Conservation (phyloP, 2,797 vertebrate species). For the Xenopus petersii region DNA sequence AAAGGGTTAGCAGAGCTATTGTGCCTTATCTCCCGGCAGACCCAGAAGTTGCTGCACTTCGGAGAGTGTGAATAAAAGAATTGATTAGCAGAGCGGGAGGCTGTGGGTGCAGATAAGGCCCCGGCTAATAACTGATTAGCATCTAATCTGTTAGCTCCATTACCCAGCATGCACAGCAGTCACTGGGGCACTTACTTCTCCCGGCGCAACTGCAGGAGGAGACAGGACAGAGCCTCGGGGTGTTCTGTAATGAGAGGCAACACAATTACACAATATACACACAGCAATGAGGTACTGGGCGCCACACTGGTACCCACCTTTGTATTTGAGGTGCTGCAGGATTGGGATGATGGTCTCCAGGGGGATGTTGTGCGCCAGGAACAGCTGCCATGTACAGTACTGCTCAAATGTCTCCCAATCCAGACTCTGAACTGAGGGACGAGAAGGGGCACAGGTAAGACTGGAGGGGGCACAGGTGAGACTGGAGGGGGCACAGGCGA, state of each 20-base stretch:
- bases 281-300: not conserved
- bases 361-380: constrained; percentile 89
- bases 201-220: constrained; percentile 86
- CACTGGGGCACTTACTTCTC: constrained; percentile 77
- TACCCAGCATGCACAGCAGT: not conserved
- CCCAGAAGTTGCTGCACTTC: too few relatives aligned
- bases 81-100: too few relatives aligned
- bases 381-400: constrained; percentile 96
- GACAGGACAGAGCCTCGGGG: constrained; percentile 88
- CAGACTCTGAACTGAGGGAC: constrained; percentile 81
- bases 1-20: too few relatives aligned
- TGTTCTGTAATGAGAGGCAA: constrained; percentile 71
- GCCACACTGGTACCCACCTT: constrained; percentile 68
- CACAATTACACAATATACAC: not conserved
- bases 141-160: too few relatives aligned
- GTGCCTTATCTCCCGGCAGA: too few relatives aligned
- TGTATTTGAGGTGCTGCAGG: constrained; percentile 95
- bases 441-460: too few relatives aligned
- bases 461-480: too few relatives aligned
- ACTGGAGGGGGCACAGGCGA: too few relatives aligned
- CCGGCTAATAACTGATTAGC: too few relatives aligned
- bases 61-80: too few relatives aligned
- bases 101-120: too few relatives aligned
- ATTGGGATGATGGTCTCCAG: constrained; percentile 95
- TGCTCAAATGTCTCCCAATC: constrained; percentile 98